Percentiles rank a stretch among this genome's conserved stretches.
These are phyloP conservation scores for Drymonia ruficornis DNA, from an alignment of 2,888 invertebrate species.

Conservation along the genomic window DNA sequence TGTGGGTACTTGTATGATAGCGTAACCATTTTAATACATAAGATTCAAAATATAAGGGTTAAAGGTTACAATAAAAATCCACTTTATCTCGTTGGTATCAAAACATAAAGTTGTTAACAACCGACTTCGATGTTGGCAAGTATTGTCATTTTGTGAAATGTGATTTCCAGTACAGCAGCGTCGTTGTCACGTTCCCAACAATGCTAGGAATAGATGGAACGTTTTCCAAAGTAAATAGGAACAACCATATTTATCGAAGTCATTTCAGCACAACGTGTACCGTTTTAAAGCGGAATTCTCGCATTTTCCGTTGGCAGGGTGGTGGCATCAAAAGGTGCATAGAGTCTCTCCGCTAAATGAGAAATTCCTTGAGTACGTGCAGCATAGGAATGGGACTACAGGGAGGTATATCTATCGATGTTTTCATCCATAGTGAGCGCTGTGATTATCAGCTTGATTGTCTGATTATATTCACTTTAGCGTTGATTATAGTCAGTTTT, in stretches of 20 bases:
- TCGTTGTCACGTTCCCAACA: background rate
- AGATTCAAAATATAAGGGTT: background rate
- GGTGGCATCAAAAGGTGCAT: conserved; percentile 47
- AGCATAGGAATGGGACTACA: conserved; percentile 32
- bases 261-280: background rate
- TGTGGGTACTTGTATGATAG: conserved; percentile 13
- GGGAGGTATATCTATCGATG: conserved; percentile 30
- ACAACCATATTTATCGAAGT: background rate
- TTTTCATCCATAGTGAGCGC: background rate
- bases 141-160: background rate
- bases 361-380: conserved; percentile 68
- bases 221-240: background rate
- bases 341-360: conserved; percentile 64
- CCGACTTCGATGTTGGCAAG: background rate
- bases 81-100: background rate
- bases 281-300: conserved; percentile 23
- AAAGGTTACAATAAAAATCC: background rate
- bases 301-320: conserved; percentile 24
- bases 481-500: too few species aligned
- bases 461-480: too few species aligned
- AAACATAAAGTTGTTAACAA: background rate
- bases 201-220: background rate
- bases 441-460: background rate
- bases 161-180: background rate
- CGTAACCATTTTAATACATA: conserved; percentile 1